Percentiles rank a stretch among this genome's conserved stretches.
These are phyloP conservation scores for Nothura maculosa DNA, from an alignment of 2,797 vertebrate genomes.

Conservation along the genomic window DNA sequence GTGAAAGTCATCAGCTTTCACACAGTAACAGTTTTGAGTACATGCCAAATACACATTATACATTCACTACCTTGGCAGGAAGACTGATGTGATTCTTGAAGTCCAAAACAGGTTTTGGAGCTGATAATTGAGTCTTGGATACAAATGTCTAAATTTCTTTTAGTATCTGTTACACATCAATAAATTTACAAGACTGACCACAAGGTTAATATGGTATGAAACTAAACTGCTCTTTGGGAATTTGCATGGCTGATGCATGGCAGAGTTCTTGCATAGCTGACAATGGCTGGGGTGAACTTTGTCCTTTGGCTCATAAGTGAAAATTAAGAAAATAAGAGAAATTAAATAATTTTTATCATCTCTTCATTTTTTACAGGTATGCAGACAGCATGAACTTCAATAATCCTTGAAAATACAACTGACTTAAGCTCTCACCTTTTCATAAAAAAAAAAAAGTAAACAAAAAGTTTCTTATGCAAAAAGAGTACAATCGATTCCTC, in stretches of 20 bases:
- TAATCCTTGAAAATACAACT: background rate
- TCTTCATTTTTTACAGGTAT: constrained; percentile 55
- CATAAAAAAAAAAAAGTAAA: background rate
- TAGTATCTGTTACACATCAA: constrained; percentile 36
- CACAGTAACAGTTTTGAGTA: background rate
- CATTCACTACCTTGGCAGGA: constrained; percentile 39
- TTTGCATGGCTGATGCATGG: background rate
- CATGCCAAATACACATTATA: background rate
- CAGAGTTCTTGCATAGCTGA: background rate
- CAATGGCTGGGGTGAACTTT: background rate
- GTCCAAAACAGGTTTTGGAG: background rate
- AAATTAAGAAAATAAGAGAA: no score
- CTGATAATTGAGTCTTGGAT: background rate
- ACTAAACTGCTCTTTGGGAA: background rate
- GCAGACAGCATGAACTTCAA: constrained; percentile 26
- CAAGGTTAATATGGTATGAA: background rate
- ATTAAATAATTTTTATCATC: background rate
- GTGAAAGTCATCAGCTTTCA: constrained; percentile 34
- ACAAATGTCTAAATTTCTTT: constrained; percentile 1
- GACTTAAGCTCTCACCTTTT: background rate
- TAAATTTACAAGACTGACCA: constrained; percentile 23
- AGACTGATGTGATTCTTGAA: background rate
- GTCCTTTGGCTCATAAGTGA: background rate
- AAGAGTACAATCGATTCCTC: background rate
- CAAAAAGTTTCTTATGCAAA: background rate